Evolutionary conservation across 1,140 invertebrate species (phyloP), one percentile per base, ranked within the genome.

Genomic region (Acromyrmex charruanus): DNA sequence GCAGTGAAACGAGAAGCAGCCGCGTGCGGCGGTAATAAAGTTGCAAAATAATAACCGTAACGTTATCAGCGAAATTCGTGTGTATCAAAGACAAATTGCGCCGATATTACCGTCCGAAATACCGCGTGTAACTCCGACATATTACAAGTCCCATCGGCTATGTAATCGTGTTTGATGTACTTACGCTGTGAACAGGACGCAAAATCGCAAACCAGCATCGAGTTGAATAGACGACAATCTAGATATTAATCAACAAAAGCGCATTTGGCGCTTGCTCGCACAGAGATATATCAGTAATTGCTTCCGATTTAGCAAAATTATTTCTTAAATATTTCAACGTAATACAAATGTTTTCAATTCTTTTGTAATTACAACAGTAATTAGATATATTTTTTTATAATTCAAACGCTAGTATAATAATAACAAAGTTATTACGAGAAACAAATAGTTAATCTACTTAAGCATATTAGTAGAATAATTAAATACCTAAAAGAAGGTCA

Each of bases 11-110:
- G 80, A 74, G 18, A 74, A 49, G 66, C 66, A 58, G 12, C 53
- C 12, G 39, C 21, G 28, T 49, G 65, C 65, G 21, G n/a, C 3
- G 18, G 80, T 84, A 84, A 84, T 84, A 84, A 84, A 84, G 80
- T 84, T 74, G 80, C 69, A 75, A 84, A 84, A 84, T 84, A 84
- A 84, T 75, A 84, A 84, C 55, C 55, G n/a, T 84, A 84, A 84
- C 69, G 69, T 63, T 84, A 84, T 84, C 69, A 61, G 80, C 14
- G 18, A 84, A 75, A 84, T 84, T 75, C 44, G 55, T 65, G 69
- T 51, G 58, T 75, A 84, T 84, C 69, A 84, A 84, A 84, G 80
- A 84, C 69, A 84, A 84, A 84, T 84, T 84, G 69, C 69, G n/a
- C 44, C 58, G 80, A 75, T 84, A 84, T 84, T 84, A 84, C 39